Conservation (phyloP, 92 coral and sea anemone genomes). For the Palythoa grandis region DNA sequence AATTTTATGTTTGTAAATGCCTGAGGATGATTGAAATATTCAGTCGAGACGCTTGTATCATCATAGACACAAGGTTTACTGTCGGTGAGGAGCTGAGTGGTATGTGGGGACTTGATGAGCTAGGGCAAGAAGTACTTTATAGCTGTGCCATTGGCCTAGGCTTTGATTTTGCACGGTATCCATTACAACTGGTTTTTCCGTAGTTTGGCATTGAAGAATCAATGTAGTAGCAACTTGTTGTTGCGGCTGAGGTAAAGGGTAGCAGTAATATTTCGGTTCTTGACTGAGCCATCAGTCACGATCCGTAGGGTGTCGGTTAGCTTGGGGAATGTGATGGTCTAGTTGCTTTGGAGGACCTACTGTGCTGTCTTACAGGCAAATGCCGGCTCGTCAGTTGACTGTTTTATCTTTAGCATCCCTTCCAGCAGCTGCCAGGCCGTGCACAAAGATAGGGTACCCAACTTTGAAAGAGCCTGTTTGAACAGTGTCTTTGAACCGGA, state of each 20-base stretch:
- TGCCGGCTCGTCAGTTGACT: background rate
- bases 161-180: constrained; percentile 60
- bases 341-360: constrained; percentile 1
- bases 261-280: constrained; percentile 49
- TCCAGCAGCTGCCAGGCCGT: too few relatives aligned
- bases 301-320: constrained; percentile 48
- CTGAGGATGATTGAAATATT: too few relatives aligned
- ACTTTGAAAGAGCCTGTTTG: too few relatives aligned
- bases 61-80: constrained; percentile 64
- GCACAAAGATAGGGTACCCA: too few relatives aligned
- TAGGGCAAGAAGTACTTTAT: constrained; percentile 51
- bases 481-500: too few relatives aligned
- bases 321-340: constrained; percentile 47
- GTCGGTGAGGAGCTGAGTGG: constrained; percentile 62
- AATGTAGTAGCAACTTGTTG: constrained; percentile 30
- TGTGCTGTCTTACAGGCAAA: constrained; percentile 3
- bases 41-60: too few relatives aligned
- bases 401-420: too few relatives aligned
- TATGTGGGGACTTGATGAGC: constrained; percentile 47
- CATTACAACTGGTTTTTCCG: constrained; percentile 47
- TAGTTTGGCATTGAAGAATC: constrained; percentile 57
- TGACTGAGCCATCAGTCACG: constrained; percentile 60
- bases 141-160: constrained; percentile 49
- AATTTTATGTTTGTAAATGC: too few relatives aligned
- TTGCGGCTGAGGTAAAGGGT: constrained; percentile 52